Evolutionary conservation across 2,888 invertebrate species (phyloP).

Genomic region (Epinotia bilunana): DNA sequence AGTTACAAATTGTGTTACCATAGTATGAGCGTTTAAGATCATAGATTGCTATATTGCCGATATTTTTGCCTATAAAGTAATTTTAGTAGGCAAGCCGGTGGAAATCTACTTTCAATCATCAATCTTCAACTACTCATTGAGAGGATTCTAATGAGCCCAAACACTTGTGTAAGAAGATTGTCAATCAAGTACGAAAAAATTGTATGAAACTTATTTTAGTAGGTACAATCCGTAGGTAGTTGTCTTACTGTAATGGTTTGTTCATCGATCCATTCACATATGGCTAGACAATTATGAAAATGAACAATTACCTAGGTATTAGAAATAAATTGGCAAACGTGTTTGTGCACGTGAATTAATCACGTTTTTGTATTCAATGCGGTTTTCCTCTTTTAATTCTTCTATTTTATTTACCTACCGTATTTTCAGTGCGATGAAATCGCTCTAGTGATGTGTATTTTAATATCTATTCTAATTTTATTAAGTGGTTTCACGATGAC

Average conservation of each 20-base stretch:
- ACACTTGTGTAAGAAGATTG: too few species aligned
- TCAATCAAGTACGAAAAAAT: too few species aligned
- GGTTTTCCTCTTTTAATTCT: constrained; percentile 21
- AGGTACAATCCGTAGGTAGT: neutral
- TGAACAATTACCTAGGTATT: constrained; percentile 4
- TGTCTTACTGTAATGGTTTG: constrained; percentile 1
- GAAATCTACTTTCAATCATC: too few species aligned
- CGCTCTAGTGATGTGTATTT: neutral
- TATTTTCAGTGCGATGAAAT: neutral
- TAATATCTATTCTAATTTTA: neutral
- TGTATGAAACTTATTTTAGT: too few species aligned
- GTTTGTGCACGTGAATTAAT: constrained; percentile 17
- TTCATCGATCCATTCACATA: constrained; percentile 21
- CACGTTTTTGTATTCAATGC: neutral
- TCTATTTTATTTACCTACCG: neutral
- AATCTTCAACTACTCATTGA: too few species aligned
- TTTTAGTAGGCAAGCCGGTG: too few species aligned
- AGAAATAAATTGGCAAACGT: neutral
- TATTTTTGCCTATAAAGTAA: too few species aligned
- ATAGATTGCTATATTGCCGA: too few species aligned
- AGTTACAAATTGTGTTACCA: too few species aligned
- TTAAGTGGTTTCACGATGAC: neutral
- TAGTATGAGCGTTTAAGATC: too few species aligned
- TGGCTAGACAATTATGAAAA: constrained; percentile 8
- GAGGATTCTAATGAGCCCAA: too few species aligned